A percentile compares a stretch with the other conserved stretches of the same genome.
These are phyloP conservation scores for Corythucha ciliata DNA, from an alignment of 2,888 invertebrate genomes.

Conservation along the genomic window DNA sequence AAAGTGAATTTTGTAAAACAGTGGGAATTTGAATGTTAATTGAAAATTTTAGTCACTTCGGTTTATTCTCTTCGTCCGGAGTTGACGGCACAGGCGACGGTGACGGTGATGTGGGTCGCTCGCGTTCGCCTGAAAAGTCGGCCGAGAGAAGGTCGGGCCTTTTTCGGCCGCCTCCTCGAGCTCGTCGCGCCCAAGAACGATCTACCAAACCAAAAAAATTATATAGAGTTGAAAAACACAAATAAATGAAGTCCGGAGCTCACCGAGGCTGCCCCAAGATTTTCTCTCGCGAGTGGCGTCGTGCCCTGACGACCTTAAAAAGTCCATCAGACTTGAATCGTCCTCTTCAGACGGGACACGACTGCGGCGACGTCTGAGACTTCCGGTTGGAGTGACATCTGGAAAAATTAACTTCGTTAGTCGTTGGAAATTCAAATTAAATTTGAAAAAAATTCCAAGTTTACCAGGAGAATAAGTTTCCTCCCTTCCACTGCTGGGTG, in stretches of 20 bases:
- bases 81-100: constrained; percentile 45
- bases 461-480: constrained; percentile 50
- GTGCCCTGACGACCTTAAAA: constrained; percentile 66
- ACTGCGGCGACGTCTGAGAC: constrained; percentile 68
- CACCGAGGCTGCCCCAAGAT: constrained; percentile 76
- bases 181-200: constrained; percentile 79
- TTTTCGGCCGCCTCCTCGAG: constrained; percentile 60
- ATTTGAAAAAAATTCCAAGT: not conserved
- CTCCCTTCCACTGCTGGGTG: constrained; percentile 39
- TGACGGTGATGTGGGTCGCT: constrained; percentile 59
- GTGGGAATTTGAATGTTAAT: not conserved
- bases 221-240: not conserved
- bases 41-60: constrained; percentile 45
- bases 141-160: constrained; percentile 67
- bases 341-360: constrained; percentile 73
- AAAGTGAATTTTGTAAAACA: not conserved
- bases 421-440: not conserved
- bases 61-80: constrained; percentile 47
- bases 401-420: constrained; percentile 27
- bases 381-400: constrained; percentile 85
- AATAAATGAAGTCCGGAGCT: constrained; percentile 25
- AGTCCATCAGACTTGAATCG: constrained; percentile 78
- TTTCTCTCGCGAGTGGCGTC: constrained; percentile 66
- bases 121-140: constrained; percentile 62
- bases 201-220: constrained; percentile 46